Evolutionary conservation across 2,888 invertebrate species (phyloP).

Genomic region (Aethes cnicana): DNA sequence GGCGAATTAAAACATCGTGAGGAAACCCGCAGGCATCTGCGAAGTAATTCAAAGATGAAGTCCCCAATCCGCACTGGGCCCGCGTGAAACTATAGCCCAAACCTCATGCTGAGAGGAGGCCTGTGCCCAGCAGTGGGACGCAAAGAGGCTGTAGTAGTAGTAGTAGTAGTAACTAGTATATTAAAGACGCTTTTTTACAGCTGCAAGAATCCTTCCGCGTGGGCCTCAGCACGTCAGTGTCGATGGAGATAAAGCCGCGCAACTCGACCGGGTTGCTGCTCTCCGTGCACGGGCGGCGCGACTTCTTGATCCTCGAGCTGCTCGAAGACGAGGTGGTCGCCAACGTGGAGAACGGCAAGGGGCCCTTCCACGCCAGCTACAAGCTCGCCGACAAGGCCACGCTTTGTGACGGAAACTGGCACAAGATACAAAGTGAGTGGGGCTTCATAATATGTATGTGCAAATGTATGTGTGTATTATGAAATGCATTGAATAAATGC

Average conservation of each 20-base stretch:
- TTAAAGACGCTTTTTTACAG: conserved; percentile 46
- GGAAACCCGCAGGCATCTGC: too few species aligned
- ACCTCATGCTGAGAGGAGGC: too few species aligned
- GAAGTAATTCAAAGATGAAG: too few species aligned
- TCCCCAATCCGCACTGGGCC: too few species aligned
- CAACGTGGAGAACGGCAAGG: conserved; percentile 91
- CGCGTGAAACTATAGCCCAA: too few species aligned
- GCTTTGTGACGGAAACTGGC: conserved; percentile 98
- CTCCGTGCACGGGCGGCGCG: conserved; percentile 91
- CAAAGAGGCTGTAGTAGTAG: too few species aligned
- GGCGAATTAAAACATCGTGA: too few species aligned
- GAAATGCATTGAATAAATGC: too few species aligned
- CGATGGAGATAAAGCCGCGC: conserved; percentile 93
- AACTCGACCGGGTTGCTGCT: conserved; percentile 92
- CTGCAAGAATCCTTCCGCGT: conserved; percentile 88
- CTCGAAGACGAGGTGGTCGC: conserved; percentile 92
- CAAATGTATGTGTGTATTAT: too few species aligned
- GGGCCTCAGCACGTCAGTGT: conserved; percentile 89
- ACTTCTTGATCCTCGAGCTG: conserved; percentile 94
- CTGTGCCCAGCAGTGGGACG: too few species aligned
- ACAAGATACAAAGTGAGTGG: conserved; percentile 87
- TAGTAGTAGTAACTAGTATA: too few species aligned
- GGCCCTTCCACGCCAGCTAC: conserved; percentile 89
- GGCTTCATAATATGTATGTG: too few species aligned
- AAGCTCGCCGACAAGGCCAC: conserved; percentile 84